Percentiles rank a stretch among this genome's conserved stretches.
phyloP scores from a whole-genome alignment of 2,888 invertebrate species.

The Pediacus dermestoides region DNA sequence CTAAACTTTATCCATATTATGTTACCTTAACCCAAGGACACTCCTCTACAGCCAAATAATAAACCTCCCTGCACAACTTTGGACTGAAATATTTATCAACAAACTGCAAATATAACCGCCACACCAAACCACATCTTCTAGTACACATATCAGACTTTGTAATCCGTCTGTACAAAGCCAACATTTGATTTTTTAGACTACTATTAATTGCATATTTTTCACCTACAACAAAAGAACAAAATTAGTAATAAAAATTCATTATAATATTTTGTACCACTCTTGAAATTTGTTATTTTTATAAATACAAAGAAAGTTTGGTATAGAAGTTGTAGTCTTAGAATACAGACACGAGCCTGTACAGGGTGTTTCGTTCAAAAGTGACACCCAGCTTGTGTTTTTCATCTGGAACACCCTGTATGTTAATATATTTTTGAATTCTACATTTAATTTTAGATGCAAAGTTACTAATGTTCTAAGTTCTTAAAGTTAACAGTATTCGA shows the following conservation, averaged over 20 bases:
- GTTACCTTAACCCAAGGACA: conserved; percentile 63
- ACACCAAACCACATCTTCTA: conserved; percentile 55
- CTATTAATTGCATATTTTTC: conserved; percentile 31
- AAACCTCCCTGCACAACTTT: conserved; percentile 46
- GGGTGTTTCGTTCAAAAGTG: too few relatives aligned
- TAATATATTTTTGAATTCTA: too few relatives aligned
- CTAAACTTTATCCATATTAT: conserved; percentile 10
- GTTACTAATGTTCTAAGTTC: too few relatives aligned
- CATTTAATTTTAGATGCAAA: too few relatives aligned
- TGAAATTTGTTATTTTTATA: too few relatives aligned
- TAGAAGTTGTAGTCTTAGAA: too few relatives aligned
- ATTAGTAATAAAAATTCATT: conserved; percentile 10
- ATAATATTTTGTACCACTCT: too few relatives aligned
- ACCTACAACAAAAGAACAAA: conserved; percentile 34
- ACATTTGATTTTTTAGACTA: conserved; percentile 42
- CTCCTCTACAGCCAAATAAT: conserved; percentile 58
- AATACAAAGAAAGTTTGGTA: too few relatives aligned
- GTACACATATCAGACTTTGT: conserved; percentile 44
- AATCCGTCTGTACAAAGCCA: conserved; percentile 43
- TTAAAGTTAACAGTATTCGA: too few relatives aligned
- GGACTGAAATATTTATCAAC: conserved; percentile 50
- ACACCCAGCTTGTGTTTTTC: too few relatives aligned
- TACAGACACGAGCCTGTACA: too few relatives aligned
- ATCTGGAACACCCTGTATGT: too few relatives aligned
- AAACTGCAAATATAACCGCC: conserved; percentile 62